Base-by-base conservation (phyloP, 2,797 vertebrate genomes). In the Lycodopsis pacificus region DNA sequence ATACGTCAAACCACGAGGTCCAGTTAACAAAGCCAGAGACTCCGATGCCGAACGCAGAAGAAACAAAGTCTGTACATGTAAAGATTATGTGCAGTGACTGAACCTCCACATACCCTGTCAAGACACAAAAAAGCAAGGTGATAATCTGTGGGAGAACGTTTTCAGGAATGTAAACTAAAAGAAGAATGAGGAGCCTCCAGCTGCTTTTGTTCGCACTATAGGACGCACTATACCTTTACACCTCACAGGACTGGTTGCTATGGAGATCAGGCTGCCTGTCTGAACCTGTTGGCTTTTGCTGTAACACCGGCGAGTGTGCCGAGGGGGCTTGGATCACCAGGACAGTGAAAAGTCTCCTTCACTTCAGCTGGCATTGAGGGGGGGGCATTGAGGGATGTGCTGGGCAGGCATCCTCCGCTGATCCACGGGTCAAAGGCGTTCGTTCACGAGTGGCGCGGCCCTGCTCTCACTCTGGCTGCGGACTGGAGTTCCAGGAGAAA, bases 401-500 rank as follows among this genome's bases (percentile, higher is more conserved):
- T 88, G 82, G 81, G 81, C 80, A 85, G 86, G 80, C 92, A 83
- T 88, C 87, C 88, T 91, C 79, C 54, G 58, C 79, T 81, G 81
- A 79, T 77, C 72, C 73, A 70, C 83, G 46, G 77, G 80, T 77
- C 3, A 58, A 86, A 57, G 83, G 83, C 3, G 34, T 86, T 82
- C 3, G 34, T 86, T 82, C 69, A 71, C 73, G 61, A 38, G 44
- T 7, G 63, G 54, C 15, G 4, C 5, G 1, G 25, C 46, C 22
- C 30, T 0, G 4, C 49, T 83, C 80, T 95, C 92, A 95, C 89
- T 95, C 94, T 0, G 94, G 94, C 83, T 95, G 95, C 0, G 92
- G 89, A 65, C 92, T 90, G 85, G 95, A 94, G 88, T 94, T 95
- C 95, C 95, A 95, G 83, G 92, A 95, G 85, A 95, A 95, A 48